phyloP scores from a whole-genome alignment of 2,113 vertebrate species.

The Stigmatopora argus region DNA sequence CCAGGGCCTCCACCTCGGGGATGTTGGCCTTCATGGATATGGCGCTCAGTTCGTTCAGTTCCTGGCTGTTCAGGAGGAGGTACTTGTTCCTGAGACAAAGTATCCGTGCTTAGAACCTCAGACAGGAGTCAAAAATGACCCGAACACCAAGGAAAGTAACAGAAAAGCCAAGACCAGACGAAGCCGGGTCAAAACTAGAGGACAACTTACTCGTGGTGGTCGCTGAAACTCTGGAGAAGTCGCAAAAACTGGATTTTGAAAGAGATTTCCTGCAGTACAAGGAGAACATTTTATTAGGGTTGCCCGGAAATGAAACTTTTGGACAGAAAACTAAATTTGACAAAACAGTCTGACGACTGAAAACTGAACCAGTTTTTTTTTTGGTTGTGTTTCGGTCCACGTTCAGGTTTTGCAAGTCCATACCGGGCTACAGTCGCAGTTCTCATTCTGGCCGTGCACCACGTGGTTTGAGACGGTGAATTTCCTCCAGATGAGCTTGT shows the following conservation, averaged over 20 bases:
- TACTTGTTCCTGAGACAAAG: slow-evolving; percentile 87
- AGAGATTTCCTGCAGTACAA: slow-evolving; percentile 84
- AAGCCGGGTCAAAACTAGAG: background rate
- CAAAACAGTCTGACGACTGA: too few species aligned
- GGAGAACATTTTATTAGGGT: background rate
- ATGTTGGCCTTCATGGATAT: slow-evolving; percentile 97
- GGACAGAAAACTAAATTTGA: too few species aligned
- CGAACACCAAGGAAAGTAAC: too few species aligned
- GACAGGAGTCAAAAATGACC: too few species aligned
- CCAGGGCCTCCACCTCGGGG: slow-evolving; percentile 91
- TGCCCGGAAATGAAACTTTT: too few species aligned
- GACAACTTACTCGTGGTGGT: slow-evolving; percentile 92
- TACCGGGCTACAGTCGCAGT: slow-evolving; percentile 97
- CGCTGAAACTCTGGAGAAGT: slow-evolving; percentile 97
- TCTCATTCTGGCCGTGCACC: slow-evolving; percentile 95
- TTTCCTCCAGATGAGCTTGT: slow-evolving; percentile 98
- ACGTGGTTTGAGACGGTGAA: slow-evolving; percentile 87
- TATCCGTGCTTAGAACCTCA: too few species aligned
- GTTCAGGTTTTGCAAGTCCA: background rate
- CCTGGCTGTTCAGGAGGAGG: slow-evolving; percentile 90
- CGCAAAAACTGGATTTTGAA: slow-evolving; percentile 97
- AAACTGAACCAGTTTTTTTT: too few species aligned
- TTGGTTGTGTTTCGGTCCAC: background rate
- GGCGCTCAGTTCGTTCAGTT: slow-evolving; percentile 92
- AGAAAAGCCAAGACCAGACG: too few species aligned